phyloP scores from a whole-genome alignment of 2,797 vertebrate genomes.

The Holocentrus rufus region DNA sequence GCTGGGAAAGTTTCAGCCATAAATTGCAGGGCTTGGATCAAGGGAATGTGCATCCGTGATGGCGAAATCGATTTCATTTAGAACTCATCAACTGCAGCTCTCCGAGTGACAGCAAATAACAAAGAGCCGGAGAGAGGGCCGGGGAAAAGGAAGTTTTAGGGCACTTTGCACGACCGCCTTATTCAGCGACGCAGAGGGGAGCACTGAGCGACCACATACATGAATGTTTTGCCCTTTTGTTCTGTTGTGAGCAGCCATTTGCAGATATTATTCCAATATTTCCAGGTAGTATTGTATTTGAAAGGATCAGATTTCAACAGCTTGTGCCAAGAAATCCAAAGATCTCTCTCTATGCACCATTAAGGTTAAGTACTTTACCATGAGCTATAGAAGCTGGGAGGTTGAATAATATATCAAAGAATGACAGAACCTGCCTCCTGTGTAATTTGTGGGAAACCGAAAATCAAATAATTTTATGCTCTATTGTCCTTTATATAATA shows the following conservation, averaged over 20 bases:
- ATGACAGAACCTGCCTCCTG: too few species aligned
- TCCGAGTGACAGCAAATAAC: slow-evolving; percentile 54
- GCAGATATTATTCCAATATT: slow-evolving; percentile 29
- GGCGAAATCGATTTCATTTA: slow-evolving; percentile 75
- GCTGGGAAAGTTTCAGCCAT: slow-evolving; percentile 54
- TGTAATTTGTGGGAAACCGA: too few species aligned
- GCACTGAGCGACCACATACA: not conserved
- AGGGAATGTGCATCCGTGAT: slow-evolving; percentile 61
- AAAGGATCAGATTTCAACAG: slow-evolving; percentile 9
- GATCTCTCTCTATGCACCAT: not conserved
- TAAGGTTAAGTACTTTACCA: slow-evolving; percentile 2
- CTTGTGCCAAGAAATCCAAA: slow-evolving; percentile 10
- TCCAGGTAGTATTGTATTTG: not conserved
- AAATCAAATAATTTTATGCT: too few species aligned
- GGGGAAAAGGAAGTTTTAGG: slow-evolving; percentile 27
- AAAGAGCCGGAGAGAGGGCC: slow-evolving; percentile 26
- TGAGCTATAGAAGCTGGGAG: not conserved
- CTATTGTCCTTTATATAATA: not conserved
- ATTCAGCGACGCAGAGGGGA: slow-evolving; percentile 16
- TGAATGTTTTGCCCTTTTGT: slow-evolving; percentile 36
- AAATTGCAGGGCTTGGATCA: slow-evolving; percentile 56
- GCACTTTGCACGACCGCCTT: slow-evolving; percentile 22
- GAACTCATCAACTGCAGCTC: slow-evolving; percentile 61
- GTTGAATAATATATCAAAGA: not conserved
- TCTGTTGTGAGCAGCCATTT: slow-evolving; percentile 16